Evolutionary conservation across 2,888 invertebrate genomes (phyloP).

Genomic region (Caenorhabditis wallacei): DNA sequence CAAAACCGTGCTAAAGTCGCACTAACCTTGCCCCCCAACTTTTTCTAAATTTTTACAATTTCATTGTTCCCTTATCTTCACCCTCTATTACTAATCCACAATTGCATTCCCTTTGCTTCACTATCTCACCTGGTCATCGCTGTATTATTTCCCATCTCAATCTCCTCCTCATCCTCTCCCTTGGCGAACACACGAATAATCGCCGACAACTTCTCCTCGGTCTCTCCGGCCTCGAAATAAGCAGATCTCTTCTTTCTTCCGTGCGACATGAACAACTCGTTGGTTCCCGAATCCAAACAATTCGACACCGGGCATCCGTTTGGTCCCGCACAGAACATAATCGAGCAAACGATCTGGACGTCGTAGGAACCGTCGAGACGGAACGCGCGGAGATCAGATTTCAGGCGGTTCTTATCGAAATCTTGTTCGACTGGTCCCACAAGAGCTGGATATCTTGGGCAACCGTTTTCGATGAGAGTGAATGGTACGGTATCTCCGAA

Average conservation of each 20-base stretch:
- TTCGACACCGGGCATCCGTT: conserved; percentile 83
- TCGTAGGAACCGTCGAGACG: conserved; percentile 83
- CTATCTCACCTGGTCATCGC: conserved; percentile 52
- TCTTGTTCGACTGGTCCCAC: conserved; percentile 83
- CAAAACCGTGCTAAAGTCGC: too few species aligned
- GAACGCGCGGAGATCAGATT: conserved; percentile 83
- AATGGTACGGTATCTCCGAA: conserved; percentile 83
- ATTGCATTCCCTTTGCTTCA: neutral
- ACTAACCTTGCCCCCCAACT: too few species aligned
- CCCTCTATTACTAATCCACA: too few species aligned
- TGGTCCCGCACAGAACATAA: conserved; percentile 84
- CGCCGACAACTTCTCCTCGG: conserved; percentile 82
- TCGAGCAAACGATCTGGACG: conserved; percentile 82
- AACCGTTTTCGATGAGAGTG: conserved; percentile 83
- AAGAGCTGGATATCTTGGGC: conserved; percentile 82
- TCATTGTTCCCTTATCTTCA: too few species aligned
- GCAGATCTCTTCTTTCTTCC: conserved; percentile 82
- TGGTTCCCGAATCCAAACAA: conserved; percentile 83
- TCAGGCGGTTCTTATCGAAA: conserved; percentile 83
- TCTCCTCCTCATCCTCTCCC: conserved; percentile 81
- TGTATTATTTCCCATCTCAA: conserved; percentile 57
- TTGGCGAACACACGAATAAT: conserved; percentile 83
- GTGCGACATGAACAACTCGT: conserved; percentile 83
- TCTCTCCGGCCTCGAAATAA: conserved; percentile 69
- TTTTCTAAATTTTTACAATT: too few species aligned